Evolutionary conservation across 2,888 invertebrate species (phyloP).

Genomic region (Diaprepes abbreviatus): DNA sequence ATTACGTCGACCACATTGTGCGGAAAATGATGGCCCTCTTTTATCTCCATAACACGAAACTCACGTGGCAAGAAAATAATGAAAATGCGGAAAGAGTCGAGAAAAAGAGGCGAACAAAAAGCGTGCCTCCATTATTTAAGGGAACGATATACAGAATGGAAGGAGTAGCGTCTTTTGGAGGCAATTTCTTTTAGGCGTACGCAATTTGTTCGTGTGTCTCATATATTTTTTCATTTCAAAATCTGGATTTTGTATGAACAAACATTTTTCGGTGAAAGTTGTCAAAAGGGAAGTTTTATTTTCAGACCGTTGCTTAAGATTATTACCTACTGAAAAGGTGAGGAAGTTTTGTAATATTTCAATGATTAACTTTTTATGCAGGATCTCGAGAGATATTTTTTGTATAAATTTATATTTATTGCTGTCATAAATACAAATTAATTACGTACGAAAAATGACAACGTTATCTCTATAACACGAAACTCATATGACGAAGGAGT

Average conservation of each 20-base stretch:
- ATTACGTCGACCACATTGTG: constrained; percentile 3
- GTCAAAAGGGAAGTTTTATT: neutral
- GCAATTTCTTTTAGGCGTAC: constrained; percentile 15
- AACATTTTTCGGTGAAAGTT: neutral
- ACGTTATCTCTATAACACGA: too few relatives aligned
- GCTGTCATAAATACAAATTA: too few relatives aligned
- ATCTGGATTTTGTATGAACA: neutral
- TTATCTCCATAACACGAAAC: constrained; percentile 12
- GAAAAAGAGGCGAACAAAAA: constrained; percentile 25
- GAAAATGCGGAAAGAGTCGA: constrained; percentile 19
- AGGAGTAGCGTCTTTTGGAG: neutral
- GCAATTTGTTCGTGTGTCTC: constrained; percentile 12
- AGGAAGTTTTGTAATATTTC: too few relatives aligned
- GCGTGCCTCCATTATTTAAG: constrained; percentile 25
- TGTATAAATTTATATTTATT: too few relatives aligned
- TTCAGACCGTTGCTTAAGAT: neutral
- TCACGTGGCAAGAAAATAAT: constrained; percentile 19
- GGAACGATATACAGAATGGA: constrained; percentile 15
- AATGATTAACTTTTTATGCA: too few relatives aligned
- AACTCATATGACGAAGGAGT: too few relatives aligned
- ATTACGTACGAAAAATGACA: too few relatives aligned
- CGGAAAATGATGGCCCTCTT: neutral
- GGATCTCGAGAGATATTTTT: too few relatives aligned
- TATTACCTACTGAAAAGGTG: too few relatives aligned
- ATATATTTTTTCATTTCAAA: constrained; percentile 3